phyloP scores from a whole-genome alignment of 2,797 vertebrate species.

The Mus minutoides region DNA sequence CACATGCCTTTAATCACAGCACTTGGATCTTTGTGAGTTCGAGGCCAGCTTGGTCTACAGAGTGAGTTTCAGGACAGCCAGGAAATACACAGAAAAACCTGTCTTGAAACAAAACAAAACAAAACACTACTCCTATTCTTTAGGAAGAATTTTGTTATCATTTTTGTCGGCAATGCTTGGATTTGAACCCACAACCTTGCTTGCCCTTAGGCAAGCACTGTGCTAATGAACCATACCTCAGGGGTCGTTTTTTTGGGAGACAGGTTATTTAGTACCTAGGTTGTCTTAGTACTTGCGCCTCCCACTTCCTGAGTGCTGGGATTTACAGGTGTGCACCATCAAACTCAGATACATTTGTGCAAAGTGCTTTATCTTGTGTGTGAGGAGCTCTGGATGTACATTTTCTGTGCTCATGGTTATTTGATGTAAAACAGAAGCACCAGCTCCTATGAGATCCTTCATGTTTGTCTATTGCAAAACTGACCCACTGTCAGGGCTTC shows the following conservation, averaged over 20 bases:
- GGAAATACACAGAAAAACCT: not conserved
- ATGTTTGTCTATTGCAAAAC: not conserved
- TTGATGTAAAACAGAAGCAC: not conserved
- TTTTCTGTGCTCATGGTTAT: not conserved
- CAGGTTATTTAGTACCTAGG: not conserved
- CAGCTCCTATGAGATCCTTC: not conserved
- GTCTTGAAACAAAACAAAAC: not conserved
- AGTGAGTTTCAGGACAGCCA: not conserved
- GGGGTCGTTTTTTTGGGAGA: not conserved
- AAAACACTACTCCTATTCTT: not conserved
- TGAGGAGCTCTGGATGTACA: not conserved
- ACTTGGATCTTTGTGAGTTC: not conserved
- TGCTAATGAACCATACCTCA: not conserved
- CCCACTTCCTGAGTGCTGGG: not conserved
- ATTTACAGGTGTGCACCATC: not conserved
- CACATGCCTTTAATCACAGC: not conserved
- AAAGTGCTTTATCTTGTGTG: constrained; percentile 39
- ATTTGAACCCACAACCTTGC: not conserved
- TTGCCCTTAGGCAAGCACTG: not conserved
- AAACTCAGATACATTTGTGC: not conserved
- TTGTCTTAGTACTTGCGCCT: not conserved
- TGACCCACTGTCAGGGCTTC: not conserved
- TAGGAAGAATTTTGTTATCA: not conserved
- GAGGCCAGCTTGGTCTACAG: not conserved
- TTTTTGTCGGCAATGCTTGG: not conserved